These are phyloP conservation scores for Drosophila nr. perissopoda DNA, from an alignment of 2,888 invertebrate species.

Conservation along the genomic window DNA sequence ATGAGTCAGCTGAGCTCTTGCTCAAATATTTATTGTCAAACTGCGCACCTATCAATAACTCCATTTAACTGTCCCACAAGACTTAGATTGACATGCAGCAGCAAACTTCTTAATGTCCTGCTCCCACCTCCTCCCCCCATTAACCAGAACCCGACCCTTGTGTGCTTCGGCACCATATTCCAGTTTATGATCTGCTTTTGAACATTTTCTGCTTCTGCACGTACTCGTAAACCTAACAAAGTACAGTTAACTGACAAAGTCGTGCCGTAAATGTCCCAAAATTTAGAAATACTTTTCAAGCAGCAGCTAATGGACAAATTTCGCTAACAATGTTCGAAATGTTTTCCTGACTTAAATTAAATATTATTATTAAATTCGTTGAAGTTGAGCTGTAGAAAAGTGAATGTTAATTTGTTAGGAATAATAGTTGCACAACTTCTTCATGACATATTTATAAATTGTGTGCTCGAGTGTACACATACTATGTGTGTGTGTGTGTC, in stretches of 20 bases:
- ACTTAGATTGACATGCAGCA: constrained; percentile 16
- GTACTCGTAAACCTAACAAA: constrained; percentile 63
- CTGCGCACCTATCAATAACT: constrained; percentile 26
- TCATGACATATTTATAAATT: constrained; percentile 47
- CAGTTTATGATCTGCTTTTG: constrained; percentile 45
- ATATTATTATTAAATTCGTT: neutral
- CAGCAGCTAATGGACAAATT: neutral
- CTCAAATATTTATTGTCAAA: constrained; percentile 14
- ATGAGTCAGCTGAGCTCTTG: constrained; percentile 15
- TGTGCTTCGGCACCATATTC: constrained; percentile 35
- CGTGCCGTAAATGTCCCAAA: constrained; percentile 54
- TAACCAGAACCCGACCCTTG: constrained; percentile 8
- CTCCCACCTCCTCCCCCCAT: neutral
- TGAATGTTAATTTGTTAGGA: neutral
- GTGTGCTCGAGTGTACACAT: constrained; percentile 54
- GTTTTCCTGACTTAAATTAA: neutral
- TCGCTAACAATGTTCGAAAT: constrained; percentile 25
- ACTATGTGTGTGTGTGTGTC: constrained; percentile 11
- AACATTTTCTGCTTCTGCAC: constrained; percentile 46
- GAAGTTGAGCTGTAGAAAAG: neutral
- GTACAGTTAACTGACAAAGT: constrained; percentile 67
- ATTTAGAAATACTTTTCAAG: constrained; percentile 36
- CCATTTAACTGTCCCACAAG: neutral
- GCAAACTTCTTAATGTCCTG: constrained; percentile 29
- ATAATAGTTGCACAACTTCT: constrained; percentile 4